phyloP scores from a whole-genome alignment of 53 echinoderm and acorn worm species.

The Stichopus horrens region DNA sequence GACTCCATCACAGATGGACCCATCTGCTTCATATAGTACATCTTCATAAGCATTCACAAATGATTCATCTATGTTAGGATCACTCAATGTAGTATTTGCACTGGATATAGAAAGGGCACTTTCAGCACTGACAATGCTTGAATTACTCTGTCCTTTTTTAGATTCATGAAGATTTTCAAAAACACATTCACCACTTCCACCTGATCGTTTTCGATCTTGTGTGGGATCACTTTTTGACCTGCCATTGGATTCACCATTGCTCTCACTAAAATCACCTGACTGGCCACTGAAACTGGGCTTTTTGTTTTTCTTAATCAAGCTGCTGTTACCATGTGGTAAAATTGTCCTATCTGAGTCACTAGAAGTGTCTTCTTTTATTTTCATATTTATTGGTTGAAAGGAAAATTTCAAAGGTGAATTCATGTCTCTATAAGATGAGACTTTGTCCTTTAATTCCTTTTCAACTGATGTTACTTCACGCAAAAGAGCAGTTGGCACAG shows the following conservation, averaged over 20 bases:
- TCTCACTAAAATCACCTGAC: slow-evolving; percentile 49
- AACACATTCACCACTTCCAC: slow-evolving; percentile 52
- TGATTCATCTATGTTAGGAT: slow-evolving; percentile 75
- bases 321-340: slow-evolving; percentile 28
- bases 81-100: slow-evolving; percentile 89
- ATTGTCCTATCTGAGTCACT: slow-evolving; percentile 41
- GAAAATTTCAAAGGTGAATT: slow-evolving; percentile 26
- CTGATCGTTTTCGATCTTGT: slow-evolving; percentile 78
- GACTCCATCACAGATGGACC: slow-evolving; percentile 68
- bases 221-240: slow-evolving; percentile 93
- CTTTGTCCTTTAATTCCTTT: slow-evolving; percentile 33
- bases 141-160: slow-evolving; percentile 56
- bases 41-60: slow-evolving; percentile 75
- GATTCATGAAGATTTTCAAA: slow-evolving; percentile 42
- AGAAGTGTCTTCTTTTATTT: slow-evolving; percentile 27
- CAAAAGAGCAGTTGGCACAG: slow-evolving; percentile 39
- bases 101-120: slow-evolving; percentile 92
- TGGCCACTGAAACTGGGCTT: slow-evolving; percentile 59
- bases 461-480: slow-evolving; percentile 35
- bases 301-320: slow-evolving; percentile 54
- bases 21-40: slow-evolving; percentile 74
- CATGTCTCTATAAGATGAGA: not conserved
- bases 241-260: slow-evolving; percentile 60
- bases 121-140: slow-evolving; percentile 78
- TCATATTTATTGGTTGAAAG: slow-evolving; percentile 48